These are phyloP conservation scores for Zosterops lateralis DNA, from an alignment of 2,113 vertebrate species.

Conservation along the genomic window DNA sequence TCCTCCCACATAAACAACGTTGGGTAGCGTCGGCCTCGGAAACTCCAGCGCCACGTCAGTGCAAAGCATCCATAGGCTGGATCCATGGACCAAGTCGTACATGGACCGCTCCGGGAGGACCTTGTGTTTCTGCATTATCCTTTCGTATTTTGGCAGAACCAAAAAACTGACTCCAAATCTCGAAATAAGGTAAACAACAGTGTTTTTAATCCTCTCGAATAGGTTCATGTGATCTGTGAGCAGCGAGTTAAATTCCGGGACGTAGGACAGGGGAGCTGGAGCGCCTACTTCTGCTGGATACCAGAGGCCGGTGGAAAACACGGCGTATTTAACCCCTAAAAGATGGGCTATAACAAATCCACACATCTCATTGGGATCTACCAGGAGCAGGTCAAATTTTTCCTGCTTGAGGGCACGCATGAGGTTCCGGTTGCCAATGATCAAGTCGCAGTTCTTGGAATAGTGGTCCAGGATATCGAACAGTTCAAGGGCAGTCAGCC, in stretches of 20 bases:
- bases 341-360: slow-evolving; percentile 96
- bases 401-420: slow-evolving; percentile 85
- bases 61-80: slow-evolving; percentile 96
- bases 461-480: slow-evolving; percentile 97
- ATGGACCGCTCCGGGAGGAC: slow-evolving; percentile 85
- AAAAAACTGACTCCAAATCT: slow-evolving; percentile 92
- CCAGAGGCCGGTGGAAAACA: slow-evolving; percentile 97
- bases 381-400: slow-evolving; percentile 91
- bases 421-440: slow-evolving; percentile 86
- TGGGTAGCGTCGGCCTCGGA: slow-evolving; percentile 93
- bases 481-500: slow-evolving; percentile 90
- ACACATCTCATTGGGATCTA: slow-evolving; percentile 99
- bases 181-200: slow-evolving; percentile 88
- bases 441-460: slow-evolving; percentile 92
- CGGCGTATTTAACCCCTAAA: slow-evolving; percentile 90
- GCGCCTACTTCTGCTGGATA: slow-evolving; percentile 96
- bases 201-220: slow-evolving; percentile 89
- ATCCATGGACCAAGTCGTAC: slow-evolving; percentile 91
- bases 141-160: slow-evolving; percentile 93
- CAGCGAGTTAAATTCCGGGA: slow-evolving; percentile 97
- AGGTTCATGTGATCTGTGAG: slow-evolving; percentile 94
- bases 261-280: slow-evolving; percentile 91
- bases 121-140: slow-evolving; percentile 91
- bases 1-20: slow-evolving; percentile 97
- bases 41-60: slow-evolving; percentile 97